Evolutionary conservation across 1,140 invertebrate genomes (phyloP).

Genomic region (Araneus ventricosus): DNA sequence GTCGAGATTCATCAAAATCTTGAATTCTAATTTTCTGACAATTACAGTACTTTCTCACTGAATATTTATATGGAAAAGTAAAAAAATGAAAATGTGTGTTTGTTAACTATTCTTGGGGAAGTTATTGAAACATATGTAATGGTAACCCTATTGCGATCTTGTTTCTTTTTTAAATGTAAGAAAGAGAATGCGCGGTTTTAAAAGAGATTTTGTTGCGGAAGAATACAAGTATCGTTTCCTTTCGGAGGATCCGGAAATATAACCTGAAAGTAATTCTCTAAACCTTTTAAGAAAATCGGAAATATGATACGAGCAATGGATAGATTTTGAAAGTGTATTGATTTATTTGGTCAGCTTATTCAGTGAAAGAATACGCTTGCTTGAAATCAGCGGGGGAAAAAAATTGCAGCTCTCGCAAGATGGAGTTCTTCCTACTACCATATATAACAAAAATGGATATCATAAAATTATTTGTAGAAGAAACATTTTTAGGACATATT

Average conservation of each 20-base stretch:
- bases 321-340: background rate
- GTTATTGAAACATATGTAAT: background rate
- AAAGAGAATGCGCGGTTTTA: background rate
- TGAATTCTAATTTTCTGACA: too few relatives aligned
- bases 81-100: too few relatives aligned
- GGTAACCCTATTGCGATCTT: background rate
- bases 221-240: background rate
- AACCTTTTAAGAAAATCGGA: conserved; percentile 1
- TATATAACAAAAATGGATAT: too few relatives aligned
- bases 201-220: background rate
- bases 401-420: too few relatives aligned
- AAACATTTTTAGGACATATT: too few relatives aligned
- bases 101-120: too few relatives aligned
- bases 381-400: background rate
- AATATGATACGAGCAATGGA: background rate
- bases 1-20: too few relatives aligned
- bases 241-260: background rate
- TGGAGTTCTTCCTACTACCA: too few relatives aligned
- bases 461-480: too few relatives aligned
- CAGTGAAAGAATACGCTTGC: background rate
- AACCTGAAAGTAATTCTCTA: background rate
- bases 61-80: too few relatives aligned
- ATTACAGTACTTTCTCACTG: too few relatives aligned
- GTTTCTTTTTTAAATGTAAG: background rate
- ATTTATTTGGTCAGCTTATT: background rate